Percentiles rank a stretch among this genome's conserved stretches.
These are phyloP conservation scores for Dexiosoma caninum DNA, from an alignment of 2,888 invertebrate genomes.

Conservation along the genomic window DNA sequence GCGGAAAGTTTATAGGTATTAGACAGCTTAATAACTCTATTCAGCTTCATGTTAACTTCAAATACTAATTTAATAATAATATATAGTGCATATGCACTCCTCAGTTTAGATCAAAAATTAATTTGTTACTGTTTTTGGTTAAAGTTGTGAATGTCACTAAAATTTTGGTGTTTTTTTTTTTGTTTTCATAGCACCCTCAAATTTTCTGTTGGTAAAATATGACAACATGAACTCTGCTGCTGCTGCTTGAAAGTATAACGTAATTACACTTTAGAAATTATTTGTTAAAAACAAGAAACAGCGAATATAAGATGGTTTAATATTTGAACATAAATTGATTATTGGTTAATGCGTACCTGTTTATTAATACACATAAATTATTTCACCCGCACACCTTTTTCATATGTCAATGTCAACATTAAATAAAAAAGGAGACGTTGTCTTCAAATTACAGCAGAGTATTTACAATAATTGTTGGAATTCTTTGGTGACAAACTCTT, in stretches of 20 bases:
- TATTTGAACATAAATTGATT: background rate
- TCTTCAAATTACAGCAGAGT: conserved; percentile 26
- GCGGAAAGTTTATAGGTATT: no score
- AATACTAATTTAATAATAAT: no score
- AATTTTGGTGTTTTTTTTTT: conserved; percentile 32
- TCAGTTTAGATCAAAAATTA: no score
- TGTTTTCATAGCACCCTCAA: background rate
- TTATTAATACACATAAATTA: background rate
- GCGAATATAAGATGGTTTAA: background rate
- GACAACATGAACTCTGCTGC: no score
- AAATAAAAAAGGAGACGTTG: background rate
- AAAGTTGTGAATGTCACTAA: conserved; percentile 53
- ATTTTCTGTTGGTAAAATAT: conserved; percentile 17
- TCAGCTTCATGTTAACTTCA: no score
- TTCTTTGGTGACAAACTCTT: conserved; percentile 42
- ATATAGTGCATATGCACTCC: no score
- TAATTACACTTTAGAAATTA: background rate
- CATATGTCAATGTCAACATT: conserved; percentile 25
- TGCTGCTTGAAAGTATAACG: background rate
- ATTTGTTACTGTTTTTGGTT: background rate
- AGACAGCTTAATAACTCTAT: no score
- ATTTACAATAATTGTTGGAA: conserved; percentile 35
- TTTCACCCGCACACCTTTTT: background rate
- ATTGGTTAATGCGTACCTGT: conserved; percentile 8
- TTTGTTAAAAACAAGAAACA: background rate